Percentiles rank a stretch among this genome's conserved stretches.
phyloP scores from a whole-genome alignment of 2,888 invertebrate species.

The Macropis europaea region DNA sequence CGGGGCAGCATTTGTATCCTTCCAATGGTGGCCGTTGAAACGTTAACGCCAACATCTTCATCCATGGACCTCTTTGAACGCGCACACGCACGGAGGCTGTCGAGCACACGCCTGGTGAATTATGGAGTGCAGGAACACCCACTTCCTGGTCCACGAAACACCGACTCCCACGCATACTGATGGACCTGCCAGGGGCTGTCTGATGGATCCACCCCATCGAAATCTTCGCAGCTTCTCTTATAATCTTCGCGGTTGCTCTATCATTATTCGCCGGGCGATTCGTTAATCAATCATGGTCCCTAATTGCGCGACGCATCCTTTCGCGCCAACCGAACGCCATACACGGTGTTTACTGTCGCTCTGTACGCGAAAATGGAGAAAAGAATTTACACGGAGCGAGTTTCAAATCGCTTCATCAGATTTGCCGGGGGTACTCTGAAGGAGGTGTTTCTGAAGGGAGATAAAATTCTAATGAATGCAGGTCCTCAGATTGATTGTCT shows the following conservation, averaged over 20 bases:
- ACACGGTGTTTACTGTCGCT: too few relatives aligned
- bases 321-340: conserved; percentile 30
- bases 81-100: conserved; percentile 26
- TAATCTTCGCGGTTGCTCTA: conserved; percentile 35
- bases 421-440: too few relatives aligned
- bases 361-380: too few relatives aligned
- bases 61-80: conserved; percentile 39
- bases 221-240: conserved; percentile 8
- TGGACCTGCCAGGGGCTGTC: conserved; percentile 48
- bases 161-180: conserved; percentile 64
- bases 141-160: conserved; percentile 70
- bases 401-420: too few relatives aligned
- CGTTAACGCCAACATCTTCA: conserved; percentile 72
- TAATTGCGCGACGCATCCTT: conserved; percentile 56
- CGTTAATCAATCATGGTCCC: conserved; percentile 62
- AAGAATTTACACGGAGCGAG: too few relatives aligned
- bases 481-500: too few relatives aligned
- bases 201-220: conserved; percentile 52
- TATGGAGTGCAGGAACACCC: conserved; percentile 72
- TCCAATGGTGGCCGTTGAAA: conserved; percentile 61
- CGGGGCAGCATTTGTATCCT: conserved; percentile 66
- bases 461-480: too few relatives aligned
- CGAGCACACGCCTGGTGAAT: conserved; percentile 64
- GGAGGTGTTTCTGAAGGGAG: too few relatives aligned
- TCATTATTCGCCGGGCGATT: conserved; percentile 61